Base-by-base conservation (phyloP, 2,797 vertebrate species). In the Gobio occitaniae region DNA sequence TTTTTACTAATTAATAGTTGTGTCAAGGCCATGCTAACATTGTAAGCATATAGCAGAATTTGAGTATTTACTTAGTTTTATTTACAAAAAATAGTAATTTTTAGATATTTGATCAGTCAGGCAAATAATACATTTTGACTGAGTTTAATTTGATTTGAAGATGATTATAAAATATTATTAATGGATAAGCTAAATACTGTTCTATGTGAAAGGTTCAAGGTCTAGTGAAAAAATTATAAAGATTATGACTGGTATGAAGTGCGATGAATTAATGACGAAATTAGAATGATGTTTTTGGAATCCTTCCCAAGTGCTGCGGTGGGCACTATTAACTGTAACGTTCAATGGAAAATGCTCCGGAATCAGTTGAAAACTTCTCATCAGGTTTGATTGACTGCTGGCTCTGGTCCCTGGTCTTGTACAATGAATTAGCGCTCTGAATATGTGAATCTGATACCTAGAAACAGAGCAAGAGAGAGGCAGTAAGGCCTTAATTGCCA, bases 281-380 rank as follows among this genome's bases (percentile, higher is more conserved):
- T 7, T 5, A 3, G 6, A 44, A 4, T 52, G 15, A 61, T 38
- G 50, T 29, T 41, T 25, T 38, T 66, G 11, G 1, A 50, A 15
- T 52, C 32, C 29, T 25, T 61, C 38, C 36, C 11, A 50, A 50
- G 17, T 15, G 50, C 50, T 50, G 9, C 8, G 36, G 16, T 72
- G 19, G 13, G 8, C 65, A 56, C 5, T 69, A 83, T 93, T 87
- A 94, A 87, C 86, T 87, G 79, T 95, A 98, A 70, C 92, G 95
- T 83, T 96, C 95, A 0, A 97, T 94, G 77, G 97, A 98, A 91
- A 94, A 97, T 2, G 97, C 96, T 52, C 97, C 97, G 0, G 97
- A 98, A 87, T 98, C 97, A 0, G 94, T 97, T 86, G 93, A 97
- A 86, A 94, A 95, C 86, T 96, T 95, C 89, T 97, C 97, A 0